phyloP scores from a whole-genome alignment of 1,140 invertebrate genomes.

The Catajapyx aquilonaris region DNA sequence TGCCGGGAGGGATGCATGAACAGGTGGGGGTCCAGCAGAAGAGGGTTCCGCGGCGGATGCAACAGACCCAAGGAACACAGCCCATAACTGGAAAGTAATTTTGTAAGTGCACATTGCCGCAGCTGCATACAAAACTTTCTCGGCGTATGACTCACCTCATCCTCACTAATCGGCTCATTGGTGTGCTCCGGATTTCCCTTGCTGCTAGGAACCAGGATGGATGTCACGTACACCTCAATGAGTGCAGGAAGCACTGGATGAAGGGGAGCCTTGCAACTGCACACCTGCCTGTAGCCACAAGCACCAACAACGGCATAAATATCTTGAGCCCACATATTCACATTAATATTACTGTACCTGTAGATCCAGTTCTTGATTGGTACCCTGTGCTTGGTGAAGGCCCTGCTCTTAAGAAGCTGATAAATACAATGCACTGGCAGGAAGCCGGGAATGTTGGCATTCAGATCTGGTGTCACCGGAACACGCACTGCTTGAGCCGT shows the following conservation, averaged over 20 bases:
- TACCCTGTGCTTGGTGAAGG: constrained; percentile 89
- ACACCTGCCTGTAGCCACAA: constrained; percentile 46
- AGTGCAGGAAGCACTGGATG: constrained; percentile 84
- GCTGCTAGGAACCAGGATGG: constrained; percentile 57
- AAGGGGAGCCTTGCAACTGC: constrained; percentile 58
- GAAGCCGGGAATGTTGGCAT: constrained; percentile 74
- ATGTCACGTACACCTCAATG: constrained; percentile 88
- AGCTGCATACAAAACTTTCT: neutral
- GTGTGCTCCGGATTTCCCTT: constrained; percentile 40
- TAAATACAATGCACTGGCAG: constrained; percentile 94
- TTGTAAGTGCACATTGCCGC: neutral
- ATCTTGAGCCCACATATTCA: no score
- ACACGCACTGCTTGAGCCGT: constrained; percentile 89
- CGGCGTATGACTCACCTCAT: constrained; percentile 38
- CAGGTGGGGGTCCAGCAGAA: neutral
- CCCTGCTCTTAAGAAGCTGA: constrained; percentile 79
- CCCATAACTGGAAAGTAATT: neutral
- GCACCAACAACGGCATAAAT: constrained; percentile 1
- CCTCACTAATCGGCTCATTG: constrained; percentile 78
- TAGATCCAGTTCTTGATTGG: constrained; percentile 91
- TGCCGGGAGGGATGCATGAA: constrained; percentile 43
- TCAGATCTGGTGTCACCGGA: constrained; percentile 74
- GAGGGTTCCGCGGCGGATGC: neutral
- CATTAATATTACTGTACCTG: no score
- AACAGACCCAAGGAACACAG: no score